Evolutionary conservation across 2,113 vertebrate genomes (phyloP).

Genomic region (Patagioenas fasciata): DNA sequence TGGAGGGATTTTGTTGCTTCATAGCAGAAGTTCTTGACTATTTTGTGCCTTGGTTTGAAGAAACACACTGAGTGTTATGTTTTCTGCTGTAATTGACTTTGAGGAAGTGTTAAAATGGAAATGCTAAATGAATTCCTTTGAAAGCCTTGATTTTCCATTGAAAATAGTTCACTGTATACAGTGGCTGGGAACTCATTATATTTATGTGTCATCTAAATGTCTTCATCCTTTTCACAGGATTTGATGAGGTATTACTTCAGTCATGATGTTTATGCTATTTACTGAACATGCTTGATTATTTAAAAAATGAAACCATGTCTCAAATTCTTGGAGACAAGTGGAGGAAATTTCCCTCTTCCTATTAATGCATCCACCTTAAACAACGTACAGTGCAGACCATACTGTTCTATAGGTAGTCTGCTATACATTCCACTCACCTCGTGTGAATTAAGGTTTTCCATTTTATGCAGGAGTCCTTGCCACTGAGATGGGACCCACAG

Average conservation of each 20-base stretch:
- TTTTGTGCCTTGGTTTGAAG: background rate
- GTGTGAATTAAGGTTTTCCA: background rate
- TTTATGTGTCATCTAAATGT: slow-evolving; percentile 20
- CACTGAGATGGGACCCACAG: background rate
- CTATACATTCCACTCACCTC: background rate
- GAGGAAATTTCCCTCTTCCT: background rate
- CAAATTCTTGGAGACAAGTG: background rate
- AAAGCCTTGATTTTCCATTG: slow-evolving; percentile 42
- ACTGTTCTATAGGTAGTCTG: background rate
- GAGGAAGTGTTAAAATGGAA: slow-evolving; percentile 42
- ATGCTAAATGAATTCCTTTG: slow-evolving; percentile 20
- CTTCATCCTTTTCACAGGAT: background rate
- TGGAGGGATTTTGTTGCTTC: background rate
- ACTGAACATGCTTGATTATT: background rate
- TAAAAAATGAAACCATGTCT: background rate
- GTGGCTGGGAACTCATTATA: background rate
- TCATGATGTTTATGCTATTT: background rate
- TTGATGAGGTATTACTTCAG: slow-evolving; percentile 19
- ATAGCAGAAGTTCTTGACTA: background rate
- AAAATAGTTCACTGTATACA: background rate
- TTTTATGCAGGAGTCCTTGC: background rate
- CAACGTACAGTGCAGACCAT: background rate
- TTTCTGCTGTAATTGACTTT: slow-evolving; percentile 8
- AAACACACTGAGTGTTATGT: background rate
- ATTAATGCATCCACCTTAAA: background rate